phyloP scores from a whole-genome alignment of 2,888 invertebrate genomes.

The Oscheius onirici region DNA sequence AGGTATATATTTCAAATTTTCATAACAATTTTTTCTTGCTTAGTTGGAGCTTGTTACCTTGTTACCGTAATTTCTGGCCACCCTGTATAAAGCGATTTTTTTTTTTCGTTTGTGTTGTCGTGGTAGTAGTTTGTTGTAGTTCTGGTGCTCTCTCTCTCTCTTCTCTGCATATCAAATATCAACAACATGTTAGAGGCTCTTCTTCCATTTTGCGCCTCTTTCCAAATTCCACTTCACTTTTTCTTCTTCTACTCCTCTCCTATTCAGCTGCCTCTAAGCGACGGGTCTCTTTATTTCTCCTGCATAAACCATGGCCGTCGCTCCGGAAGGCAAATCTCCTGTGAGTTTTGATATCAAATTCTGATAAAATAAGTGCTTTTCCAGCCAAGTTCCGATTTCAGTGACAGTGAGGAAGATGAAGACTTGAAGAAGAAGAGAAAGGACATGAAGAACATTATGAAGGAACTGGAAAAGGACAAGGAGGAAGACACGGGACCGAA shows the following conservation, averaged over 20 bases:
- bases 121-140: too few relatives aligned
- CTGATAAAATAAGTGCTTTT: background rate
- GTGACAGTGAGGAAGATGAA: constrained; percentile 24
- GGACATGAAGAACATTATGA: constrained; percentile 43
- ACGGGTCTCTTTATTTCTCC: background rate
- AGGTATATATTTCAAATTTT: too few relatives aligned
- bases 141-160: too few relatives aligned
- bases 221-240: background rate
- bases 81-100: too few relatives aligned
- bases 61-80: too few relatives aligned
- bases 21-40: too few relatives aligned
- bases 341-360: background rate
- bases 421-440: constrained; percentile 20
- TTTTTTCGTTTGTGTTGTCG: too few relatives aligned
- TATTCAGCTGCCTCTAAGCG: too few relatives aligned
- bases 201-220: background rate
- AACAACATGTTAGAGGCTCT: background rate
- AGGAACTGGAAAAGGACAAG: constrained; percentile 57
- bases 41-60: too few relatives aligned
- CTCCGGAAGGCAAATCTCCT: background rate
- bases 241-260: too few relatives aligned
- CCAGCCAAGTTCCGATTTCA: constrained; percentile 2
- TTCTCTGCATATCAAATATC: too few relatives aligned
- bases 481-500: constrained; percentile 37
- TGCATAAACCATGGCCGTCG: constrained; percentile 3